These are phyloP conservation scores for Pangasianodon gigas DNA, from an alignment of 2,113 vertebrate genomes.

Conservation along the genomic window DNA sequence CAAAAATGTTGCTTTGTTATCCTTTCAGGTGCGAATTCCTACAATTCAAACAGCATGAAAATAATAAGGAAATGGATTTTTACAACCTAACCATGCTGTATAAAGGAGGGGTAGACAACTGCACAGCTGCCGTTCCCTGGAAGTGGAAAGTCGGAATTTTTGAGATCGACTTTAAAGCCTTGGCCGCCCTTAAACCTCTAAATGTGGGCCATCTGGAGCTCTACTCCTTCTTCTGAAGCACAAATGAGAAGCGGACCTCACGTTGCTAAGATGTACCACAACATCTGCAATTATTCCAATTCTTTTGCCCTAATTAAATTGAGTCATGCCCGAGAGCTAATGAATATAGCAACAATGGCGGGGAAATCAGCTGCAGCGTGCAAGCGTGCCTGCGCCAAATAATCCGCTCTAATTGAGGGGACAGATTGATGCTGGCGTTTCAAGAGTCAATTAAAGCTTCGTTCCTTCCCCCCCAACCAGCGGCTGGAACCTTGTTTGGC, in stretches of 20 bases:
- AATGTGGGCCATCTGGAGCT: conserved; percentile 44
- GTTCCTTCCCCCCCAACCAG: conserved; percentile 9
- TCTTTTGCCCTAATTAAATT: conserved; percentile 55
- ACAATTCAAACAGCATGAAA: neutral
- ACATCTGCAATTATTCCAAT: conserved; percentile 45
- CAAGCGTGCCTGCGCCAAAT: neutral
- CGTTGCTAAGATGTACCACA: conserved; percentile 41
- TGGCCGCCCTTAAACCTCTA: conserved; percentile 11
- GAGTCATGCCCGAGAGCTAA: conserved; percentile 54
- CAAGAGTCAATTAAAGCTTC: conserved; percentile 45
- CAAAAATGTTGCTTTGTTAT: neutral
- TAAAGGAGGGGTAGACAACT: neutral
- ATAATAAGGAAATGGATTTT: conserved; percentile 21
- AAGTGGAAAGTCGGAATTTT: neutral
- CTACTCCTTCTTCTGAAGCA: conserved; percentile 26
- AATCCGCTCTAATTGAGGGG: conserved; percentile 44
- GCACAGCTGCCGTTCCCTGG: neutral
- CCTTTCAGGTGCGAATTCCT: conserved; percentile 7
- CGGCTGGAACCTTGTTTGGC: neutral
- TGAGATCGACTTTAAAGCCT: conserved; percentile 28
- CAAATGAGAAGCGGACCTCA: conserved; percentile 30
- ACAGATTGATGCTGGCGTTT: conserved; percentile 38
- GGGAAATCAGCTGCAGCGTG: conserved; percentile 30
- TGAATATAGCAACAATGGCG: conserved; percentile 43
- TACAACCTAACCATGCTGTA: neutral